Evolutionary conservation across 2,888 invertebrate species (phyloP), one percentile per base, ranked within the genome.

Genomic region (Smittia sp.): DNA sequence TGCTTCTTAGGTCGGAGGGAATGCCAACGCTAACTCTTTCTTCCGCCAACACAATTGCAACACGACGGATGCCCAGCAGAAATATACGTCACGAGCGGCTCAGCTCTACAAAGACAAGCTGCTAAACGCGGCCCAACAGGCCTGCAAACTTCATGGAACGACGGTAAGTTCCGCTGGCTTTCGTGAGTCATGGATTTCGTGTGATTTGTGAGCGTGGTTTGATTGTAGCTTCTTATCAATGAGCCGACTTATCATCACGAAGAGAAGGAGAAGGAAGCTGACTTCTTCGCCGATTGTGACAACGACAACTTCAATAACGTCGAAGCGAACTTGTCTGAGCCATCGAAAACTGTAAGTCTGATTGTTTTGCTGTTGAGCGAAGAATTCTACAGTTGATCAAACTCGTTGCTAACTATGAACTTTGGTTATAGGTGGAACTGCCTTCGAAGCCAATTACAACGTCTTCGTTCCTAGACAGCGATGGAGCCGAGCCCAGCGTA

Each of bases 71-170:
- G 91, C 97, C 18, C 94, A 97, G 77, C 94, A 96, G 81, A 99
- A 99, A 82, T 99, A 99, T 83, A 95, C 92, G 80, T 98, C 98
- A 1, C 86, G 98, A 74, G 95, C 96, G 67, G 98, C 99, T 1
- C 91, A 92, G 79, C 84, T 96, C 78, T 99, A 99, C 83, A 87
- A 90, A 78, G 96, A 98, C 78, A 98, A 97, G 82, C 84, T 99
- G 75, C 84, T 88, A 76, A 85, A 89, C 73, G 82, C 88, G 77
- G 93, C 98, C n/a, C 86, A 89, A 76, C 92, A 94, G 79, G 94
- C 97, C 13, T 91, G 96, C 88, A 90, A 90, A 82, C 86, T 89
- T 39, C 90, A 95, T 82, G 94, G 95, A 92, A 88, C 58, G 91
- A 94, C 80, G 90, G 95, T 97, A 83, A 80, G 79, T 77, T n/a